Base-by-base conservation (phyloP, 2,113 vertebrate species). In the Anhinga rufa region DNA sequence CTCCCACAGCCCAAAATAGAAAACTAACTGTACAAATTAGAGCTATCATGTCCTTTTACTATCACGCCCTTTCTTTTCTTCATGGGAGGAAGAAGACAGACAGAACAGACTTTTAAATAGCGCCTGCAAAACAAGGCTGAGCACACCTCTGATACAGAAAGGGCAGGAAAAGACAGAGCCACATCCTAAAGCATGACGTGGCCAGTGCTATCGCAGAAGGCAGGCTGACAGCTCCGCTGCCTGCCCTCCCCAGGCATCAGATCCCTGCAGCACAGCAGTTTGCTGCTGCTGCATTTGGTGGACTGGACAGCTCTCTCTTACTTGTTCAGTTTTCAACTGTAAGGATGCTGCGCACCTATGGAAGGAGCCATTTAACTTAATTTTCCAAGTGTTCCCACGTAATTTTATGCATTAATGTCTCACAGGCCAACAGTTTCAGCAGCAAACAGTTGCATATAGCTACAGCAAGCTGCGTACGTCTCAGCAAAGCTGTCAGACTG, bases 181-280 rank as follows among this genome's bases (percentile, higher is more conserved):
- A 19, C 2, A 0, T 58, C 65, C 52, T 14, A 31, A 60, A 78
- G 70, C n/a, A 14, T 0, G 1, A 24, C 1, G 7, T 17, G 55
- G 70, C 32, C 64, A 38, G 69, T 7, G 42, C 51, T 74, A 17
- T 21, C 1, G 38, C 58, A 65, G 65, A 65, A n/a, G 51, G 48
- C 4, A 91, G 61, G 61, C 75, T 65, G 58, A 31, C 68, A 88
- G 88, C 42, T 85, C 29, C 86, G 57, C 14, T 57, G 5, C 74
- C 78, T 70, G 51, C 61, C 82, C 69, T 28, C 57, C 87, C 72
- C 12, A 6, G 32, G 32, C 72, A 69, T 18, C 2, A 60, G 18
- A 44, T 29, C 87, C 75, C 29, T 0, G 6, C 25, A 54, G 31
- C 66, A 61, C 82, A 26, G 15, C 7, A 1, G 22, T 14, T 79